Conservation (phyloP, 2,797 vertebrate species). For the Hyperoplus immaculatus region DNA sequence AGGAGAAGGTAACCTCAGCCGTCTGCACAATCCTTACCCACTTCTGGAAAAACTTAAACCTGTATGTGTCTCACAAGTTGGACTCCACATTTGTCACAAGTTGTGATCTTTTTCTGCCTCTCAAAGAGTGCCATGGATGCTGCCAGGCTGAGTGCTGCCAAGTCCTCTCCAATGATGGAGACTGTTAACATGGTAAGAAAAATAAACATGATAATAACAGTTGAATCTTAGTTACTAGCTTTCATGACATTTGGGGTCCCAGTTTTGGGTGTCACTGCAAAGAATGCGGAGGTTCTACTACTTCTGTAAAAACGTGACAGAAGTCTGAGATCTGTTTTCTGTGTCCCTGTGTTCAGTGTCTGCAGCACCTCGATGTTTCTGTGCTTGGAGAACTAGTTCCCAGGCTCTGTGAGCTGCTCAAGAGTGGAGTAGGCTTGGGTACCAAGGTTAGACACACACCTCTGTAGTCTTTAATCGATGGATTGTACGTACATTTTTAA, state of each 20-base stretch:
- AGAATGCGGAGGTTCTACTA: background rate
- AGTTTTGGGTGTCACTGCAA: constrained; percentile 8
- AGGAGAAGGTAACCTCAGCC: constrained; percentile 91
- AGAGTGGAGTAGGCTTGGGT: constrained; percentile 95
- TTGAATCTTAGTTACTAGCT: background rate
- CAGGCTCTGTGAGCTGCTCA: constrained; percentile 94
- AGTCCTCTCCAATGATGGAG: constrained; percentile 99
- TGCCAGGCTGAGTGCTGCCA: constrained; percentile 96
- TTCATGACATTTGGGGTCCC: background rate
- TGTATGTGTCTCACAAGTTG: background rate
- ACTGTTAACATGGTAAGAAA: constrained; percentile 94
- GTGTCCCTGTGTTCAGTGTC: constrained; percentile 85
- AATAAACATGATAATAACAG: background rate
- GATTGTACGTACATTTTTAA: background rate
- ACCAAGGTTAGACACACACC: constrained; percentile 89
- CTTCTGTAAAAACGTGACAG: background rate
- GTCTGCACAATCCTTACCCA: background rate
- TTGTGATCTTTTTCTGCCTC: constrained; percentile 1
- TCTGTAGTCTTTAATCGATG: background rate
- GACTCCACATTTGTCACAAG: background rate
- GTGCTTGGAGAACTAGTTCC: constrained; percentile 95
- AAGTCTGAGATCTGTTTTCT: background rate
- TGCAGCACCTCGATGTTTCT: constrained; percentile 95
- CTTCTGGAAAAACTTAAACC: background rate
- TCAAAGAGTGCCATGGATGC: constrained; percentile 95